These are phyloP conservation scores for crab-eating macaque (Macaca fascicularis) DNA, from an alignment of 2,113 vertebrate species.

Conservation along the genomic window T2T-MFA8v1.1 NC_088388.1:110285001-110285500, in stretches of 20 bases:
- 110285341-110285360: constrained; percentile 1
- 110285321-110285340: constrained; percentile 9
- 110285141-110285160: neutral
- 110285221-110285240: neutral
- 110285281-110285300: neutral
- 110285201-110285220: neutral
- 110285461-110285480: neutral
- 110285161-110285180: neutral
- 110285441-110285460: neutral
- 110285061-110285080: neutral
- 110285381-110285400: neutral
- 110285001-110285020: neutral
- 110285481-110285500: neutral
- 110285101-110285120: neutral
- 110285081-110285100: neutral
- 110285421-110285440: neutral
- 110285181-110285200: neutral
- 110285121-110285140: neutral
- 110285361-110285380: neutral
- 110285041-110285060: neutral
- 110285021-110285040: neutral
- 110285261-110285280: neutral
- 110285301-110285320: neutral
- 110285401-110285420: neutral
- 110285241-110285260: neutral